These are phyloP conservation scores for Drepana falcataria DNA, from an alignment of 2,888 invertebrate genomes.

Conservation along the genomic window DNA sequence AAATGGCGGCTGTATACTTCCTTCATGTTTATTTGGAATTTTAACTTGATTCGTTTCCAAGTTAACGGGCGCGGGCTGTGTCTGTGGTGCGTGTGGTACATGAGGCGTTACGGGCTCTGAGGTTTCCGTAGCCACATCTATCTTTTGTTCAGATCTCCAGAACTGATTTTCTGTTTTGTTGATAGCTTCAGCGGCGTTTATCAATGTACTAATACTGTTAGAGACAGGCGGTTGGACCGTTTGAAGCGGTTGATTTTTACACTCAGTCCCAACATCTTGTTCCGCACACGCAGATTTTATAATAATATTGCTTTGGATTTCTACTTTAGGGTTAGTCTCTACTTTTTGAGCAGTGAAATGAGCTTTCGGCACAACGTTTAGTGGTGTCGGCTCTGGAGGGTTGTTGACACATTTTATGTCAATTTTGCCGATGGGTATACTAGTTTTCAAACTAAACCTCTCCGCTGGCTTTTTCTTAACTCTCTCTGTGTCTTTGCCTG, in stretches of 20 bases:
- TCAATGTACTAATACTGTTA: slow-evolving; percentile 49
- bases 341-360: slow-evolving; percentile 34
- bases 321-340: slow-evolving; percentile 37
- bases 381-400: slow-evolving; percentile 37
- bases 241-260: slow-evolving; percentile 10
- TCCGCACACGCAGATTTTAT: slow-evolving; percentile 56
- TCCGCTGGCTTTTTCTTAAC: slow-evolving; percentile 54
- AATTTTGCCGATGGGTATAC: slow-evolving; percentile 71
- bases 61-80: slow-evolving; percentile 33
- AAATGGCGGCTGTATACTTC: slow-evolving; percentile 24
- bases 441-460: slow-evolving; percentile 67
- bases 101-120: slow-evolving; percentile 28
- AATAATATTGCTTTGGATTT: slow-evolving; percentile 67
- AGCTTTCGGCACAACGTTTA: slow-evolving; percentile 24
- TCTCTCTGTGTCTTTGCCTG: slow-evolving; percentile 30
- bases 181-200: slow-evolving; percentile 60
- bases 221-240: background rate
- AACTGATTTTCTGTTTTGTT: slow-evolving; percentile 53
- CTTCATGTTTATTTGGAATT: slow-evolving; percentile 46
- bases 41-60: slow-evolving; percentile 44
- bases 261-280: slow-evolving; percentile 27
- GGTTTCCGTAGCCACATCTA: slow-evolving; percentile 30
- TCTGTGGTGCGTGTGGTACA: background rate
- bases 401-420: slow-evolving; percentile 65
- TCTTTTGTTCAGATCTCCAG: slow-evolving; percentile 43